Percentiles rank a stretch among this genome's conserved stretches.
phyloP scores from a whole-genome alignment of 2,113 vertebrate genomes.

The Larimichthys crocea region DNA sequence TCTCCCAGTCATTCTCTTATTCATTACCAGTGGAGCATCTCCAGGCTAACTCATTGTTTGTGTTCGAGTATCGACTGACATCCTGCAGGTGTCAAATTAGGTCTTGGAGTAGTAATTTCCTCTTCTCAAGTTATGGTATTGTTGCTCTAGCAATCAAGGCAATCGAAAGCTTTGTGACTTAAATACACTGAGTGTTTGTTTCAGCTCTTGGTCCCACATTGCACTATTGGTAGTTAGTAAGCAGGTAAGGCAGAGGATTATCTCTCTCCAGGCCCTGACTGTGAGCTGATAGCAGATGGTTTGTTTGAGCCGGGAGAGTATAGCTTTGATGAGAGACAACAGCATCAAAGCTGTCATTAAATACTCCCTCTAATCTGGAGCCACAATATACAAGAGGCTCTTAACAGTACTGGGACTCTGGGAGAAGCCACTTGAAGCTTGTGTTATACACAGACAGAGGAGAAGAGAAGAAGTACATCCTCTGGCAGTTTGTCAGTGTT shows the following conservation, averaged over 20 bases:
- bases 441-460: slow-evolving; percentile 17
- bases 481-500: slow-evolving; percentile 21
- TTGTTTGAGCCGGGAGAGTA: slow-evolving; percentile 65
- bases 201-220: slow-evolving; percentile 4
- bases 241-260: slow-evolving; percentile 49
- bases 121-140: slow-evolving; percentile 10
- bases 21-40: slow-evolving; percentile 33
- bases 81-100: slow-evolving; percentile 47
- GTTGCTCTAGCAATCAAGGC: not conserved
- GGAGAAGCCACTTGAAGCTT: slow-evolving; percentile 56
- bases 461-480: slow-evolving; percentile 11
- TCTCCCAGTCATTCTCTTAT: slow-evolving; percentile 26
- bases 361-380: slow-evolving; percentile 74
- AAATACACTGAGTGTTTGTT: slow-evolving; percentile 14
- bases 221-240: slow-evolving; percentile 40
- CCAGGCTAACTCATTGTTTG: slow-evolving; percentile 30
- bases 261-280: slow-evolving; percentile 41
- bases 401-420: slow-evolving; percentile 62
- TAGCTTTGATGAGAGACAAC: slow-evolving; percentile 69
- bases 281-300: slow-evolving; percentile 74
- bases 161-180: not conserved
- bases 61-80: slow-evolving; percentile 38
- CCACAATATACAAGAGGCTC: slow-evolving; percentile 67
- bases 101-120: slow-evolving; percentile 15
- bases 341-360: slow-evolving; percentile 79